Evolutionary conservation across 2,888 invertebrate genomes (phyloP).

Genomic region (Zygaena filipendulae): DNA sequence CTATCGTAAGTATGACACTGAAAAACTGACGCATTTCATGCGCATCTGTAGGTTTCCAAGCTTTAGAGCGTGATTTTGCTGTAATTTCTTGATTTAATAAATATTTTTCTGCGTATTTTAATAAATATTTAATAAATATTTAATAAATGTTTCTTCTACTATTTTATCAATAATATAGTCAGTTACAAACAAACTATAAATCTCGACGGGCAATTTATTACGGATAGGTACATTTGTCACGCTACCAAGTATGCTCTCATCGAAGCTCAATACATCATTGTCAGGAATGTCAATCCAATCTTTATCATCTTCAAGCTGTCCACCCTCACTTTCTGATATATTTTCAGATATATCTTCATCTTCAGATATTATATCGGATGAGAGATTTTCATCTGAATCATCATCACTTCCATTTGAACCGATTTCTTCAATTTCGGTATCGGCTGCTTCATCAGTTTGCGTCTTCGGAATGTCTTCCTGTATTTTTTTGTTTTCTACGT

Average conservation of each 20-base stretch:
- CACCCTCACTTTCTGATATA: conserved; percentile 1
- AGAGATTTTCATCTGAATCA: conserved; percentile 3
- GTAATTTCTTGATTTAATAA: conserved; percentile 2
- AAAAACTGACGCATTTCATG: conserved; percentile 15
- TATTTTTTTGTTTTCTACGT: conserved; percentile 2
- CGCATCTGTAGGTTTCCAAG: conserved; percentile 12
- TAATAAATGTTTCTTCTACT: conserved; percentile 4
- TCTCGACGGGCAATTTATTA: conserved; percentile 5
- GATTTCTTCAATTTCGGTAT: conserved; percentile 2
- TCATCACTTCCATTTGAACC: neutral
- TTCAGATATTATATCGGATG: conserved; percentile 3
- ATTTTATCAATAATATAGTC: conserved; percentile 5
- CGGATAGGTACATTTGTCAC: conserved; percentile 3
- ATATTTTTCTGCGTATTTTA: conserved; percentile 1
- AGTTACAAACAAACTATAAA: conserved; percentile 6
- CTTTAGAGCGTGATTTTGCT: conserved; percentile 4
- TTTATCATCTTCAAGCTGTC: conserved; percentile 3
- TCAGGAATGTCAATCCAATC: conserved; percentile 2
- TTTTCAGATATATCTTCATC: conserved; percentile 2
- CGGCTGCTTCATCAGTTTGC: conserved; percentile 1
- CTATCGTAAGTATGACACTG: conserved; percentile 15
- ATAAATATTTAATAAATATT: too few species aligned
- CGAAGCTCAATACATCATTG: conserved; percentile 4
- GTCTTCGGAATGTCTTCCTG: conserved; percentile 2
- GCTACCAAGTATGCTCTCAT: conserved; percentile 5